These are phyloP conservation scores for Ochropleura leucogaster DNA, from an alignment of 2,888 invertebrate genomes.

Conservation along the genomic window DNA sequence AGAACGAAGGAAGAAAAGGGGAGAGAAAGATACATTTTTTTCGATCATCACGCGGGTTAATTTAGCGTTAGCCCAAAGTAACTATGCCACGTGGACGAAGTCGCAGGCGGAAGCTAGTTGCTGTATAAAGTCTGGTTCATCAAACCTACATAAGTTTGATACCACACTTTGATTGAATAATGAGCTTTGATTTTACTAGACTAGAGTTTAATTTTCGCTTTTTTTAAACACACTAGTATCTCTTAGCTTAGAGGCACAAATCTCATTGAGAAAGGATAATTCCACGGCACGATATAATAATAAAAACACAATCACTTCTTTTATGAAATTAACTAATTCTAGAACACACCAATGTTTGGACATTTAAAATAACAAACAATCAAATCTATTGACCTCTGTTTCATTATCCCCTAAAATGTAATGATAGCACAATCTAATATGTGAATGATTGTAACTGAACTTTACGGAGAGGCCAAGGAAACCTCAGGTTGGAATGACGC, in stretches of 20 bases:
- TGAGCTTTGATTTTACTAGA: background rate
- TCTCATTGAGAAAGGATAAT: background rate
- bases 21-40: too few relatives aligned
- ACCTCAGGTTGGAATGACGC: slow-evolving; percentile 14
- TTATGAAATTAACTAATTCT: background rate
- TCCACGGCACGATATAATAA: background rate
- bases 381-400: slow-evolving; percentile 26
- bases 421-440: slow-evolving; percentile 36
- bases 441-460: slow-evolving; percentile 39
- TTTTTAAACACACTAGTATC: background rate
- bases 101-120: too few relatives aligned
- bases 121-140: too few relatives aligned
- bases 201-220: background rate
- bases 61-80: too few relatives aligned
- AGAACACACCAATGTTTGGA: background rate
- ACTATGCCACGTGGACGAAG: too few relatives aligned
- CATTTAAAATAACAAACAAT: slow-evolving; percentile 2
- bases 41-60: too few relatives aligned
- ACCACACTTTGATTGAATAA: too few relatives aligned
- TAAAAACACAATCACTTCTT: background rate
- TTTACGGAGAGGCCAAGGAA: slow-evolving; percentile 6
- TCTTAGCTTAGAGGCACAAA: too few relatives aligned
- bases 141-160: too few relatives aligned
- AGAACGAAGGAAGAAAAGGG: too few relatives aligned
- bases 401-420: slow-evolving; percentile 30